phyloP scores from a whole-genome alignment of 2,113 vertebrate genomes.

The Cercopithecus mona region DNA sequence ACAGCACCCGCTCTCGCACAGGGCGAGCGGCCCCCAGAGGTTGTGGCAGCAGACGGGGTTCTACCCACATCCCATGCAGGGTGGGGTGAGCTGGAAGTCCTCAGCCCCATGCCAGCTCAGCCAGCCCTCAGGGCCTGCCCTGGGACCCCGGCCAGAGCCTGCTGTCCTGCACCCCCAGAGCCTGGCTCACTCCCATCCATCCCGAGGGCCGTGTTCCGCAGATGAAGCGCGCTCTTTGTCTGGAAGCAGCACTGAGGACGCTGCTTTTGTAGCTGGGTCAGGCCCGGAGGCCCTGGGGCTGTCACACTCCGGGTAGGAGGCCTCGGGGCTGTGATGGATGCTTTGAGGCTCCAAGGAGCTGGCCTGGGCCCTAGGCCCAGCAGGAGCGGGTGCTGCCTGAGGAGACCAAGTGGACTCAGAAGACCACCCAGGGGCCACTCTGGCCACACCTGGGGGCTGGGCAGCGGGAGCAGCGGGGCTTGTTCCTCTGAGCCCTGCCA shows the following conservation, averaged over 20 bases:
- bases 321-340: slow-evolving; percentile 12
- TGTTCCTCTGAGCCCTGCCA: background rate
- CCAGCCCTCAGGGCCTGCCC: background rate
- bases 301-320: slow-evolving; percentile 40
- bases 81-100: background rate
- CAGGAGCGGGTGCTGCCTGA: background rate
- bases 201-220: slow-evolving; percentile 46
- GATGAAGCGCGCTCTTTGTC: slow-evolving; percentile 67
- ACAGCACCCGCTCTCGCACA: background rate
- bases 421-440: background rate
- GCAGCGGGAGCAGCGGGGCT: background rate
- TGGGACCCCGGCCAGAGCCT: background rate
- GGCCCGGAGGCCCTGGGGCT: background rate
- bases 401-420: background rate
- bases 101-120: background rate
- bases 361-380: background rate
- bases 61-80: background rate
- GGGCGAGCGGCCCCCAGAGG: background rate
- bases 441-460: background rate
- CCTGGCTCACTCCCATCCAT: background rate
- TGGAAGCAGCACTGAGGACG: slow-evolving; percentile 32
- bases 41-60: background rate
- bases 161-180: slow-evolving; percentile 24
- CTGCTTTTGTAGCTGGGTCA: background rate
- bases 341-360: background rate